Evolutionary conservation across 2,888 invertebrate genomes (phyloP), one percentile per base, ranked within the genome.

Genomic region (Tenthredo mesomela): DNA sequence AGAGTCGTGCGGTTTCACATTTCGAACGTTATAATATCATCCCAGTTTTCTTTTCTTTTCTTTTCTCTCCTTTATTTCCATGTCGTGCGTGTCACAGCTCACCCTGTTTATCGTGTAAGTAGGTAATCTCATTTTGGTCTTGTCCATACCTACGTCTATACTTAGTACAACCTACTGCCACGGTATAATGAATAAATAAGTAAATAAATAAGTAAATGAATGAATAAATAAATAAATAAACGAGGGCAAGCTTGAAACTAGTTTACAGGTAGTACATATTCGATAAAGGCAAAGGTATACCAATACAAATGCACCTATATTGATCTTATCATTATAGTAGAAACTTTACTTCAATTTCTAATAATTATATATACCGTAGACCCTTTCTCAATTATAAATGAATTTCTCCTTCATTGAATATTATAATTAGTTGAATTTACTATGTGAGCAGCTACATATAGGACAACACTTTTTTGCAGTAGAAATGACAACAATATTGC

Each of bases 301-400:
- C 5, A 73, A 73, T 73, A 73, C 40, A 43, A 43, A 40, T 40
- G 40, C 71, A 73, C 33, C n/a, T 73, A 73, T 73, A 73, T 73
- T n/a, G 43, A 73, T 40, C 71, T 73, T 43, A 43, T 73, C 43
- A 37, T 43, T 25, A 21, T n/a, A 54, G 50, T 10, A 37, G 21
- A 1, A 10, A 15, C 67, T 67, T 33, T 6, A 33, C 18, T 15
- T 67, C 33, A 33, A 67, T 67, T 67, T 33, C 2, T 33, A n/a
- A n/a, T n/a, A n/a, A n/a, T n/a, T n/a, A n/a, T n/a, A 4, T 0
- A 47, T 7, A 18, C 67, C 12, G 33, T 18, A 1, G 4, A 6
- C 0, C 6, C 18, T 33, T 18, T 12, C 5, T 6, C 0, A 67
- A 29, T 25, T 0, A 12, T 6, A 33, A 10, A 67, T 33, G 6